These are phyloP conservation scores for Genyomyrus donnyi DNA, from an alignment of 2,113 vertebrate genomes.

Conservation along the genomic window DNA sequence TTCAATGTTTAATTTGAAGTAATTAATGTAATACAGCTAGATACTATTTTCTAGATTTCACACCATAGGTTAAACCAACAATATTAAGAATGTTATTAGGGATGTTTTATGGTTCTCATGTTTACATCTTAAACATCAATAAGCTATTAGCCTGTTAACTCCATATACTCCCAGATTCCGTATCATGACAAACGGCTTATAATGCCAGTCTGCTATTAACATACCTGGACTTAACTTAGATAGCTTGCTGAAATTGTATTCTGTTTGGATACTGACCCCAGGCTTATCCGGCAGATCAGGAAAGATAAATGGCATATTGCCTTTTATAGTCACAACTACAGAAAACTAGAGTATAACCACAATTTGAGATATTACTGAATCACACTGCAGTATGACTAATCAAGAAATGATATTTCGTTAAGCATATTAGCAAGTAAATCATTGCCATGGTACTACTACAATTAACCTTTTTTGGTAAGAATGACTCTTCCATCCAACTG, in stretches of 20 bases:
- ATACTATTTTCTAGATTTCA: background rate
- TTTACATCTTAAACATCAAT: background rate
- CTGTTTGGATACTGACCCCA: background rate
- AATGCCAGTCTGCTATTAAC: background rate
- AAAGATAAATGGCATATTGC: background rate
- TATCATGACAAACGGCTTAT: background rate
- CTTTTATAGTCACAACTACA: conserved; percentile 5
- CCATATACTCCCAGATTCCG: background rate
- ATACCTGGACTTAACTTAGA: background rate
- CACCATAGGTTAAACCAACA: background rate
- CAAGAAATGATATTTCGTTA: background rate
- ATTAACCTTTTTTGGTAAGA: background rate
- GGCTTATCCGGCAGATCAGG: background rate
- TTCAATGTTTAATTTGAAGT: background rate
- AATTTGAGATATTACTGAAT: background rate
- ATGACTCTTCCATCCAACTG: background rate
- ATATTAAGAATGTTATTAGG: background rate
- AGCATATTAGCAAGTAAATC: background rate
- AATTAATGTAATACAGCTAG: background rate
- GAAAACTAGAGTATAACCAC: background rate
- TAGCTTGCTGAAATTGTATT: background rate
- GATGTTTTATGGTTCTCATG: background rate
- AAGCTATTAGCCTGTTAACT: background rate
- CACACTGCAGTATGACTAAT: background rate
- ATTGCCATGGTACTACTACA: background rate